Conservation (phyloP, 2,888 invertebrate species). For the Phragmatobia fuliginosa region DNA sequence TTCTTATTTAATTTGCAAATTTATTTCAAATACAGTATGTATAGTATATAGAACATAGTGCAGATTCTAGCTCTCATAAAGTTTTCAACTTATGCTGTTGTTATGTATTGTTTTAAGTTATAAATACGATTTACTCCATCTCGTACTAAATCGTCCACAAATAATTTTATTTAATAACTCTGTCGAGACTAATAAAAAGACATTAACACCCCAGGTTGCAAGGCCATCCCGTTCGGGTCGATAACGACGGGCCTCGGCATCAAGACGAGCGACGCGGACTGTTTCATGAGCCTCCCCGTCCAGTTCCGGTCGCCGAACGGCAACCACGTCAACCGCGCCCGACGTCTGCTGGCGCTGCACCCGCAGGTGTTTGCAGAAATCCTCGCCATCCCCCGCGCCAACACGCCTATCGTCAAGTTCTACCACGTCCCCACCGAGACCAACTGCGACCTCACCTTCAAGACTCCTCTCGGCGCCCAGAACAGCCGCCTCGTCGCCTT, state of each 20-base stretch:
- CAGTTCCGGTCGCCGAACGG: conserved; percentile 43
- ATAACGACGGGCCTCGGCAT: conserved; percentile 90
- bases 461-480: conserved; percentile 89
- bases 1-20: no score
- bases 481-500: conserved; percentile 89
- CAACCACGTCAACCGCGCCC: conserved; percentile 67
- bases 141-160: no score
- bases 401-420: conserved; percentile 93
- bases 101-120: no score
- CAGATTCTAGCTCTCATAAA: no score
- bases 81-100: no score
- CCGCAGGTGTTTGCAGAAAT: conserved; percentile 84
- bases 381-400: conserved; percentile 89
- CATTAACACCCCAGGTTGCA: conserved; percentile 63
- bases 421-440: conserved; percentile 87
- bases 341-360: conserved; percentile 70
- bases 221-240: conserved; percentile 89
- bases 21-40: no score
- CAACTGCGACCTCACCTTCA: conserved; percentile 91
- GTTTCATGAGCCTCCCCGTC: conserved; percentile 86
- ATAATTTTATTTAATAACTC: not conserved
- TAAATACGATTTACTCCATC: no score
- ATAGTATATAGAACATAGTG: no score
- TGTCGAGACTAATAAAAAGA: not conserved
- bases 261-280: conserved; percentile 91